Evolutionary conservation across 1,140 invertebrate species (phyloP), one percentile per base, ranked within the genome.

Genomic region (Hormaphis cornu): DNA sequence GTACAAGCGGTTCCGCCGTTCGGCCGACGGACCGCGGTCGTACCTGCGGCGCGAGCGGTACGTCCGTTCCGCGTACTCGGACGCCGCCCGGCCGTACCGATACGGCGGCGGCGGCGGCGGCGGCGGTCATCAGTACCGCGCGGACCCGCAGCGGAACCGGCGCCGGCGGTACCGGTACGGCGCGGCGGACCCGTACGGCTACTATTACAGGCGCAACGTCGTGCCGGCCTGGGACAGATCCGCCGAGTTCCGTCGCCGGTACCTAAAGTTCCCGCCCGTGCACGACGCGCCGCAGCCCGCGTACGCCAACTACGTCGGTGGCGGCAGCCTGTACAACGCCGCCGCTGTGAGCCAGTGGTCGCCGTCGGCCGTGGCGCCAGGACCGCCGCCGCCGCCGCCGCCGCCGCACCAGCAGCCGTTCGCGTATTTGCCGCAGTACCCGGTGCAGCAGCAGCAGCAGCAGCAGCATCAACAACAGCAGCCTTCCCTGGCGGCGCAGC

Each of bases 161-260:
- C 42, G 59, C 8, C 42, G 59, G 3, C 52, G 66, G 28, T 69
- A 69, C 22, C 50, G 66, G 50, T 69, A 69, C 35, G 59, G 40
- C 20, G n/a, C 56, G 69, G 69, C 48, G 16, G 44, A 53, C 37
- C 28, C 37, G 53, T 40, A 46, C 54, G 26, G 22, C 18, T n/a
- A n/a, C n/a, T n/a, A n/a, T n/a, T 14, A 42, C 63, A 40, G 16
- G 33, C 50, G 63, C 12, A 56, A 46, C 56, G 18, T 52, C 28
- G 20, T 24, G 18, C 24, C 69, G 35, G 35, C 59, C 14, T 72
- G 71, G 71, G 71, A 72, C 44, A 40, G 46, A 8, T 40, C 52
- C 3, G 53, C 53, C 52, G 71, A 72, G 14, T 48, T 58, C 14
- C 52, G 69, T 6, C 66, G 66, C n/a, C 61, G 69, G 37, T 72